Evolutionary conservation across 2,888 invertebrate species (phyloP), one percentile per base, ranked within the genome.

Genomic region (Andricus curvator): DNA sequence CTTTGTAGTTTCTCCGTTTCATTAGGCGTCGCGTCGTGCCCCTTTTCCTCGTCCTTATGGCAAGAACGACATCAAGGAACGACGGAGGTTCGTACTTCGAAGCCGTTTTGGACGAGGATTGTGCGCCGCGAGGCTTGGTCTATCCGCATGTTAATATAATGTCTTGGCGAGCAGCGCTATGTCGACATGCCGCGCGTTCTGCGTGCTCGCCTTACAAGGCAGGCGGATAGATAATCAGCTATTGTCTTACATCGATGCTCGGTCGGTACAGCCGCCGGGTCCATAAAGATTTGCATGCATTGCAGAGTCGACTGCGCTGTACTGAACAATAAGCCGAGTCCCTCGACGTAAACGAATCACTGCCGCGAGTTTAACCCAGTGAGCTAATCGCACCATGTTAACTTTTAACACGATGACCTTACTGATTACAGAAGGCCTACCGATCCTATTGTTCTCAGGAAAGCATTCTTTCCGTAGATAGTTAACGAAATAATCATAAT

Each of bases 201-300:
- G 77, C 67, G 76, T 80, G 80, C 82, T 81, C 82, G 78, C 86
- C 87, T 87, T 89, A 88, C 88, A 89, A 87, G 87, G 88, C 84
- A 86, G 82, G 84, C 82, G 85, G 86, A 88, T 89, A 88, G 90
- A 90, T 91, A 90, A 90, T 90, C 89, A 88, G 85, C 88, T 86
- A 91, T 91, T 91, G 90, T 91, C 89, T 90, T 88, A 89, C 88
- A 87, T 86, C 85, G 86, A 88, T 85, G 86, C 85, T 86, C 82
- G 82, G 80, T 78, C 78, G 79, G 77, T 85, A 80, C 85, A 85
- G 85, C 83, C 86, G 80, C 77, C 80, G 78, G 79, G 77, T 84
- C 81, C 82, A 82, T 85, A 81, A 81, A 83, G 81, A 86, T 86
- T 85, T 84, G 83, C 85, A 87, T 88, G 84, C 80, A 80, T 80